phyloP scores from a whole-genome alignment of 2,797 vertebrate species.

The Pyrocephalus nanus region DNA sequence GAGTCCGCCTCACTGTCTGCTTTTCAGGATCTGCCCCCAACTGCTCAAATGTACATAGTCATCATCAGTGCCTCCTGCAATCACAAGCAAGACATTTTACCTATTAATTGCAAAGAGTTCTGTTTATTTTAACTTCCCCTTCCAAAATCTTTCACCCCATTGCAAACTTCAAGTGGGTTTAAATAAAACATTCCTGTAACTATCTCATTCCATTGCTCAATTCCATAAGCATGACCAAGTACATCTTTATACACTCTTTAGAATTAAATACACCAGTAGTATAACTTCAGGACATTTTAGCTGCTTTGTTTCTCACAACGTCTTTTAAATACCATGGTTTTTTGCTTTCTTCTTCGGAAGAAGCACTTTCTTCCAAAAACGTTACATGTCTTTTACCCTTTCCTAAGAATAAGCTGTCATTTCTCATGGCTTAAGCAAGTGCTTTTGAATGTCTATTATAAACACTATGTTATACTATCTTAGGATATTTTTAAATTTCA shows the following conservation, averaged over 20 bases:
- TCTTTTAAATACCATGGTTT: not conserved
- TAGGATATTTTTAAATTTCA: not conserved
- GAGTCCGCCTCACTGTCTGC: not conserved
- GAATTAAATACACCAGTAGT: conserved; percentile 10
- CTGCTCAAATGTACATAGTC: not conserved
- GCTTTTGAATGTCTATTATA: not conserved
- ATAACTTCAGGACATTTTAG: conserved; percentile 33
- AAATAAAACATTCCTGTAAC: conserved; percentile 1
- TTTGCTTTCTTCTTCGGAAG: not conserved
- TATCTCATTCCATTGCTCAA: not conserved
- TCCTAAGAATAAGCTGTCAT: not conserved
- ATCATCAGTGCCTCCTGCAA: not conserved
- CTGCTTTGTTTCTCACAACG: conserved; percentile 17
- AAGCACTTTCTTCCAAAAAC: conserved; percentile 29
- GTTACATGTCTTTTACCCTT: not conserved
- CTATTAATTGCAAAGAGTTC: not conserved
- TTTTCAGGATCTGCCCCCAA: not conserved
- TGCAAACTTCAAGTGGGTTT: not conserved
- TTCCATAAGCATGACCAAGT: not conserved
- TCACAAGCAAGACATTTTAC: not conserved
- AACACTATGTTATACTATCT: not conserved
- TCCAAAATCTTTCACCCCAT: not conserved
- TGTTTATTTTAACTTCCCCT: not conserved
- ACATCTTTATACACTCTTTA: conserved; percentile 15
- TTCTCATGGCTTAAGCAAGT: conserved; percentile 7